Base-by-base conservation (phyloP, 2,113 vertebrate species). In the Danio rerio region DNA sequence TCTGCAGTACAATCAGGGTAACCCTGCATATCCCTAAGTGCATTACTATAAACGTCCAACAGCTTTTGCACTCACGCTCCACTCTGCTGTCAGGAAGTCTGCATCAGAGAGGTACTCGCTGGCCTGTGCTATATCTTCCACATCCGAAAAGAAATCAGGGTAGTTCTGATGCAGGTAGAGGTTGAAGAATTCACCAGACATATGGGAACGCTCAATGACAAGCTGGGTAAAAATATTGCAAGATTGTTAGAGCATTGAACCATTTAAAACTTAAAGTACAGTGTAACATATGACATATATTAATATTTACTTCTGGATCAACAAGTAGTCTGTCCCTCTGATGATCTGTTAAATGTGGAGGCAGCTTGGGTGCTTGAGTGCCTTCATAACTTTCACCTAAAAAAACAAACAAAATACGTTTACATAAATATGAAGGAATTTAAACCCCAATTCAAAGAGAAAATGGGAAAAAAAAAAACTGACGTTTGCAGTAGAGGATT, bases 151-250 rank as follows among this genome's bases (percentile, higher is more conserved):
- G 88, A 99, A 99, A 87, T 98, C 96, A 86, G 96, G 0, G 40
- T 97, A 99, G 94, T 99, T 99, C 90, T 99, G 98, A 78, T 99
- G 97, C 80, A 99, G 96, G 91, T 97, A 99, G 4, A 99, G 93
- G 91, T 93, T 98, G 91, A 99, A 99, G 72, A 96, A 87, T 58
- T 96, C 95, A 59, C 94, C 95, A 6, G 94, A 94, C 95, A 98
- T 94, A 71, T 98, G 96, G 0, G 96, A 97, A 71, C 95, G 97
- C 90, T 98, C 96, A 53, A 99, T 93, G 61, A 98, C 92, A 76
- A 92, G 78, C 98, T 99, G 84, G 43, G 6, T 73, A 31, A 71
- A 21, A 70, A 31, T 55, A 78, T 16, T 6, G 79, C 2, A 31
- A 61, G 10, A 18, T 21, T 11, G 53, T 53, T 12, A 79, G 53